These are phyloP conservation scores for Cotesia vestalis DNA, from an alignment of 1,140 invertebrate species.

Conservation along the genomic window DNA sequence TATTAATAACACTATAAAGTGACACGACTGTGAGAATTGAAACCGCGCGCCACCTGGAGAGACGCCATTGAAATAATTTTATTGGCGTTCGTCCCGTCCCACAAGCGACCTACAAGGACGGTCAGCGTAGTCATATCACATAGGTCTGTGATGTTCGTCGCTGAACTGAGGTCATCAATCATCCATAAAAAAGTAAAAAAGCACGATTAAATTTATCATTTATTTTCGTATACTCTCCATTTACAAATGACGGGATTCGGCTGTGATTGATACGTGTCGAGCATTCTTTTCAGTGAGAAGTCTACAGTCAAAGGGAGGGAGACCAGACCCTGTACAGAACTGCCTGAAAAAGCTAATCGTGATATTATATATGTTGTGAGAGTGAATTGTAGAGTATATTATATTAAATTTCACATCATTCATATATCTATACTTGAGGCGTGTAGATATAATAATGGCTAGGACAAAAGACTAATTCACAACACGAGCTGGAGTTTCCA, in stretches of 20 bases:
- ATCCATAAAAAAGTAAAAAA: background rate
- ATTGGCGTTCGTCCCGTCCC: conserved; percentile 18
- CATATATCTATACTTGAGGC: background rate
- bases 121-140: no score
- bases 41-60: conserved; percentile 52
- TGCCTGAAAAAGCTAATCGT: conserved; percentile 18
- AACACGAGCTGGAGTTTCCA: conserved; percentile 34
- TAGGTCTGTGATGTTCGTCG: conserved; percentile 5
- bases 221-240: conserved; percentile 21
- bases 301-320: conserved; percentile 26
- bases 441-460: no score
- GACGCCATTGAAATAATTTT: conserved; percentile 58
- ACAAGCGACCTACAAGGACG: background rate
- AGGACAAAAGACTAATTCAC: conserved; percentile 41
- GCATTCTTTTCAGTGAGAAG: conserved; percentile 20
- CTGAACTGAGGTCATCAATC: conserved; percentile 30
- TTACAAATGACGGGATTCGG: conserved; percentile 31
- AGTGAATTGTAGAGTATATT: conserved; percentile 27
- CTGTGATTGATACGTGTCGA: conserved; percentile 33
- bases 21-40: conserved; percentile 47
- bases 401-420: no score
- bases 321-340: background rate
- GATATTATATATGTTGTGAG: conserved; percentile 1
- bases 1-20: conserved; percentile 28
- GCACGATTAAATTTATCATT: background rate